Evolutionary conservation across 2,797 vertebrate genomes (phyloP).

Genomic region (Crax fasciolata): DNA sequence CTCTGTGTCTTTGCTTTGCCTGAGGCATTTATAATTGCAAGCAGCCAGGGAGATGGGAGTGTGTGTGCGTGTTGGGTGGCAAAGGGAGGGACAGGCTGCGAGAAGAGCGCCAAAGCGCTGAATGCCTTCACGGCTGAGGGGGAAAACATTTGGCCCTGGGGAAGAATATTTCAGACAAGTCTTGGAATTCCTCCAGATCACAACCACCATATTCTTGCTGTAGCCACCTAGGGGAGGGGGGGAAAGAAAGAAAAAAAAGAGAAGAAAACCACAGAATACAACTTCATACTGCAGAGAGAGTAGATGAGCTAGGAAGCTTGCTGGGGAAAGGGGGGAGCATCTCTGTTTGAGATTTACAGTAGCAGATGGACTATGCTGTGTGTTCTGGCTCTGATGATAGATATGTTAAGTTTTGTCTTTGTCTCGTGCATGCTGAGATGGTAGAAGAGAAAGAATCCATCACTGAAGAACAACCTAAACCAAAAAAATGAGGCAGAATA

Average conservation of each 20-base stretch:
- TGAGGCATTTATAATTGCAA: background rate
- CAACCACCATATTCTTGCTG: background rate
- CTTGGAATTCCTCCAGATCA: slow-evolving; percentile 11
- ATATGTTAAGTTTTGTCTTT: background rate
- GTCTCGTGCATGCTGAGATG: background rate
- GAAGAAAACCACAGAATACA: background rate
- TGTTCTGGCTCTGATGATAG: slow-evolving; percentile 5
- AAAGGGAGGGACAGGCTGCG: slow-evolving; percentile 11
- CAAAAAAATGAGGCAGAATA: background rate
- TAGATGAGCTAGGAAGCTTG: background rate
- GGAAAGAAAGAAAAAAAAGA: background rate
- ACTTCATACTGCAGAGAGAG: background rate
- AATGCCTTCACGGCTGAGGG: background rate
- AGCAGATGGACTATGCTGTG: slow-evolving; percentile 22
- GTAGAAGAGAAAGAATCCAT: slow-evolving; percentile 24
- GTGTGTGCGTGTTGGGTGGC: background rate
- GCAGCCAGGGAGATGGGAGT: background rate
- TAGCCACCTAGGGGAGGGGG: background rate
- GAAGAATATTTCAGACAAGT: slow-evolving; percentile 15
- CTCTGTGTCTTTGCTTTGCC: slow-evolving; percentile 25
- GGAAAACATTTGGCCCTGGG: slow-evolving; percentile 30
- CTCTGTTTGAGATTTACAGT: background rate
- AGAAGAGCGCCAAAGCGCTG: background rate
- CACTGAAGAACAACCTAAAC: background rate
- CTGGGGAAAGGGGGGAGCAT: background rate